Evolutionary conservation across 2,113 vertebrate genomes (phyloP).

Genomic region (Xiphorhynchus elegans): DNA sequence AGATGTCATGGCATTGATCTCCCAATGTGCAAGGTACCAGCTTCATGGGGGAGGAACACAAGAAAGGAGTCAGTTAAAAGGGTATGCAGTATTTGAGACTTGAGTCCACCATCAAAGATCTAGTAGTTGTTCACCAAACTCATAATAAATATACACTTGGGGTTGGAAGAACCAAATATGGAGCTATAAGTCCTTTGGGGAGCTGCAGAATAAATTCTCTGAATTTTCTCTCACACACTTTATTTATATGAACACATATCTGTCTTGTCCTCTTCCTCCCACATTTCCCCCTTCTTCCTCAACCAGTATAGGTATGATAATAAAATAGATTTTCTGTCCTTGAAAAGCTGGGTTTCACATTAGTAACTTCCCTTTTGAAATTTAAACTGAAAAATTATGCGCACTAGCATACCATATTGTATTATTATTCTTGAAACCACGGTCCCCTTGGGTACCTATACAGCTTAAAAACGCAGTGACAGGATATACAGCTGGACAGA

Average conservation of each 20-base stretch:
- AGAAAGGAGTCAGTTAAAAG: background rate
- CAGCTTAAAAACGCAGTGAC: background rate
- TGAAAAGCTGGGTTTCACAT: background rate
- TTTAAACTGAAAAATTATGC: slow-evolving; percentile 20
- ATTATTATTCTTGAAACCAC: background rate
- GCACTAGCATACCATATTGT: background rate
- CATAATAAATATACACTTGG: background rate
- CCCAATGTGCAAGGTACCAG: background rate
- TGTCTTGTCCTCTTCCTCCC: background rate
- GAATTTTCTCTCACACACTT: background rate
- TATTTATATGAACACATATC: background rate
- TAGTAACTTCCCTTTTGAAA: slow-evolving; percentile 20
- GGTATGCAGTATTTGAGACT: background rate
- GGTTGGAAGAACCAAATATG: background rate
- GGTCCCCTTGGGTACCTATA: background rate
- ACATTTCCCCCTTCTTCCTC: background rate
- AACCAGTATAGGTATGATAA: background rate
- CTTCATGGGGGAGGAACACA: background rate
- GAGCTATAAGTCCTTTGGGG: background rate
- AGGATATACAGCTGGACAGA: background rate
- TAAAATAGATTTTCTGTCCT: background rate
- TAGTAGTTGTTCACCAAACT: background rate
- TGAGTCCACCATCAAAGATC: background rate
- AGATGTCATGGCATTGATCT: background rate
- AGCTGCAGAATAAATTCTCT: background rate